Base-by-base conservation (phyloP, 2,113 vertebrate species). In the Dipodomys spectabilis region DNA sequence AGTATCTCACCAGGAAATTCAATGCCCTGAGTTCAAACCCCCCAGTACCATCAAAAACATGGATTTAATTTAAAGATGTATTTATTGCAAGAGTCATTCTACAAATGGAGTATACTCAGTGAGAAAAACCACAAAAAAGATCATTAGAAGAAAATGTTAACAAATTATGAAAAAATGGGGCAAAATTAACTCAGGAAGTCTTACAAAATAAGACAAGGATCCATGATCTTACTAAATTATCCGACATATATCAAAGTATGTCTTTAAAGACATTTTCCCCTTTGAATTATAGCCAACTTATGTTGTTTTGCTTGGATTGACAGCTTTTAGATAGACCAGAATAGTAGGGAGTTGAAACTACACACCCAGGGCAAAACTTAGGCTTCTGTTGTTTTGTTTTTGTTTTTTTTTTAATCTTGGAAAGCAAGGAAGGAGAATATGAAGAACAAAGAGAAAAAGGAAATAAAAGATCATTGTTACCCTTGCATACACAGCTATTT, bases 231-330 rank as follows among this genome's bases (percentile, higher is more conserved):
- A 60, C 32, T 89, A 72, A 92, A 71, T 45, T 49, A 93, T 28
- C 25, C 30, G 77, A 49, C 45, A n/a, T 30, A 22, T 78, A 68
- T 81, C 64, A 78, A 77, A 91, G 8, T 78, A 1, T 84, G 69
- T 81, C 73, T 68, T 64, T 82, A 88, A 94, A 75, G 62, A 60
- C 12, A 39, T 35, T 74, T 90, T 81, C 69, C 22, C 25, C 75
- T 79, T 94, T 88, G 64, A 84, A 67, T 91, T 73, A 65, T 62
- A 57, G 60, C 32, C 87, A 84, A 11, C 23, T 74, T 84, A n/a
- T 92, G n/a, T 79, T 64, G 67, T 53, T 85, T 45, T 78, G 32
- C 82, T 87, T 75, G 88, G 82, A 92, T 5, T 85, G 82, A 79
- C 57, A 69, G 44, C 72, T 86, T 82, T 49, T 30, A 18, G 71